phyloP scores from a whole-genome alignment of 1,140 invertebrate species.

The Zelostemma sp. region DNA sequence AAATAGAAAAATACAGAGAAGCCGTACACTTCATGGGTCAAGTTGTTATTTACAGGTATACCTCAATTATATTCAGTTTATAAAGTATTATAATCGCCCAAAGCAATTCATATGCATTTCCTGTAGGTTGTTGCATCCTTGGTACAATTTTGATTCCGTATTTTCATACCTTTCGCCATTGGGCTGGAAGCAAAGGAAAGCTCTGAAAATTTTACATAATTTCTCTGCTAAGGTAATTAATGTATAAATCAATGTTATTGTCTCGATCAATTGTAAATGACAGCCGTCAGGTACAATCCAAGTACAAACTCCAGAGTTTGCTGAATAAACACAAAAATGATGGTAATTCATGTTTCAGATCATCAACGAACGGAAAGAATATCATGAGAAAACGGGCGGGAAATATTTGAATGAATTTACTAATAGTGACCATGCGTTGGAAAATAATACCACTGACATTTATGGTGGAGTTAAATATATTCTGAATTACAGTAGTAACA shows the following conservation, averaged over 20 bases:
- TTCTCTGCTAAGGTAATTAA: slow-evolving; percentile 17
- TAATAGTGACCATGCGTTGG: neutral
- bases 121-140: neutral
- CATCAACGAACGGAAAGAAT: slow-evolving; percentile 51
- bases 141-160: neutral
- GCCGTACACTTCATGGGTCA: slow-evolving; percentile 72
- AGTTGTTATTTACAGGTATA: slow-evolving; percentile 58
- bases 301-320: too few species aligned
- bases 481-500: too few species aligned
- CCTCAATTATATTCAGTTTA: too few species aligned
- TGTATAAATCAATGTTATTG: neutral
- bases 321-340: too few species aligned
- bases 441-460: neutral
- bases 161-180: slow-evolving; percentile 8
- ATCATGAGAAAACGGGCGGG: slow-evolving; percentile 44
- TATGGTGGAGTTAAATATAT: slow-evolving; percentile 7
- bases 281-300: too few species aligned
- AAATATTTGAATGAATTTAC: slow-evolving; percentile 16
- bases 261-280: too few species aligned
- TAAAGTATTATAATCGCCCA: neutral
- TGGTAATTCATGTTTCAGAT: slow-evolving; percentile 36
- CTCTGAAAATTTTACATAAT: slow-evolving; percentile 20
- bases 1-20: slow-evolving; percentile 56
- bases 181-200: slow-evolving; percentile 15
- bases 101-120: neutral